Evolutionary conservation across 1,140 invertebrate genomes (phyloP), one percentile per base, ranked within the genome.

Genomic region (Trypoxylus dichotomus): DNA sequence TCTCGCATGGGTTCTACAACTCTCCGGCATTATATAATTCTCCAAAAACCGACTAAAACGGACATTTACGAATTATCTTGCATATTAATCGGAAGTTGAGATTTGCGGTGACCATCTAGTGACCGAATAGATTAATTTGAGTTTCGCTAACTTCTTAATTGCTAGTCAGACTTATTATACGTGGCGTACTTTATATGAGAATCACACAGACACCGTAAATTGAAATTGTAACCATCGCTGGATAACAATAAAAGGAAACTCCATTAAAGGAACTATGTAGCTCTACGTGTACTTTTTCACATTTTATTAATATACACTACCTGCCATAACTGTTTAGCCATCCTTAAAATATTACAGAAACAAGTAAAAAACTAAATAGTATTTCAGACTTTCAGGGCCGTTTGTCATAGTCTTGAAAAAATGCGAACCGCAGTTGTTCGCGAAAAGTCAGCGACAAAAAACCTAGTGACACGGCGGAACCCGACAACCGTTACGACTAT

Each of bases 81-180:
- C 60, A 15, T 68, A 68, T 68, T 68, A 68, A 24, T 21, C 60
- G 60, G 60, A 68, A 68, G 60, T 68, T 25, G 60, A 68, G 60
- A 68, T 24, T 68, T 68, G 60, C 60, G 60, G 60, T 3, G 27
- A 29, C 24, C 21, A 68, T 68, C 60, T 68, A 24, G 24, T 24
- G 60, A 29, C 27, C 27, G 24, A 68, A 68, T 27, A 68, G 60
- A 68, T 68, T 68, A 68, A 68, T 68, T 68, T 5, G 60, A 68
- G 60, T 68, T 68, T 21, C 60, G 60, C 60, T 68, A 68, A 68
- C 60, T 68, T 29, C 60, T 27, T 68, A 25, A 68, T 68, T 68
- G 15, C 47, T 54, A 54, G 47, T 19, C 15, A 54, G 47, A 54
- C n/a, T 43, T 43, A 11, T 43, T 8, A 43, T 43, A 7, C 42